A percentile compares a stretch with the other conserved stretches of the same genome.
These are phyloP conservation scores for Crotalus helleri DNA, from an alignment of 2,113 vertebrate genomes.

Conservation along the genomic window DNA sequence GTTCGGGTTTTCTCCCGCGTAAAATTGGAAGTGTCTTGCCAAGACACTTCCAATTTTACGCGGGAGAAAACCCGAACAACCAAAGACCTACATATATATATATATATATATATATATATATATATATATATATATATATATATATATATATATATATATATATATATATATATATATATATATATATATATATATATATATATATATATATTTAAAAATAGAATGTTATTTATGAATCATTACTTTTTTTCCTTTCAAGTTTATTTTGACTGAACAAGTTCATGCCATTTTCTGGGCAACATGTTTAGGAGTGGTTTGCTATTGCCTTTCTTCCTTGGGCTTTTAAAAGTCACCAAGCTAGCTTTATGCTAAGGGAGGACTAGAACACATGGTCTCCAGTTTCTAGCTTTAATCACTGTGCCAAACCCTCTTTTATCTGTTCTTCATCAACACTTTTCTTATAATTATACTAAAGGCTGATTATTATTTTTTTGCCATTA, in stretches of 20 bases:
- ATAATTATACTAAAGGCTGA: not conserved
- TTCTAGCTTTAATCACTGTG: not conserved
- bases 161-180: too few relatives aligned
- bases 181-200: too few relatives aligned
- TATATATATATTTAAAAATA: too few relatives aligned
- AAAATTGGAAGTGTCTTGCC: too few relatives aligned
- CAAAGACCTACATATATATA: too few relatives aligned
- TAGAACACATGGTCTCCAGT: not conserved
- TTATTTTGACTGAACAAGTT: not conserved
- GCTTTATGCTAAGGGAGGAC: not conserved
- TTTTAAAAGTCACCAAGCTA: not conserved
- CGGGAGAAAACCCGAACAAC: too few relatives aligned
- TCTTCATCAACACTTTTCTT: not conserved
- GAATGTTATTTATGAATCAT: not conserved
- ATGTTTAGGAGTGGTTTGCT: not conserved
- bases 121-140: too few relatives aligned
- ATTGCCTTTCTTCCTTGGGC: not conserved
- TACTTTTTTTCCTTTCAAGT: not conserved
- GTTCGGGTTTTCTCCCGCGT: too few relatives aligned
- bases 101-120: too few relatives aligned
- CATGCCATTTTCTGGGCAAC: not conserved
- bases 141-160: too few relatives aligned
- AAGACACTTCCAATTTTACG: too few relatives aligned
- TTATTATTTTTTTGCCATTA: not conserved
- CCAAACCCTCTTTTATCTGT: not conserved